Base-by-base conservation (phyloP, 2,113 vertebrate species). In the Thomomys bottae region DNA sequence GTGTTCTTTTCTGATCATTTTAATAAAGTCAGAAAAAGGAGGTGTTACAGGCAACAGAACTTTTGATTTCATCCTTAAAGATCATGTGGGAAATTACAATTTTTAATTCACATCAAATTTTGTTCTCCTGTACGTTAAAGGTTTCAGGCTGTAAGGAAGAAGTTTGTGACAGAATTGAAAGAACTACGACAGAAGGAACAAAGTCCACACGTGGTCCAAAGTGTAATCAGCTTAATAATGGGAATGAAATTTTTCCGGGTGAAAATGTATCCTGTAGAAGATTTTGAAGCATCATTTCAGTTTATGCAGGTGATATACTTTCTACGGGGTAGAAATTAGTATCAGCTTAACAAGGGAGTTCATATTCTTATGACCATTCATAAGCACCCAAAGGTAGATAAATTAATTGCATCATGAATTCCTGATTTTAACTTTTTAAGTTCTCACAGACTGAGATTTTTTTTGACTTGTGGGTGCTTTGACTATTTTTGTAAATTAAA, bases 221-320 rank as follows among this genome's bases (percentile, higher is more conserved):
- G 99, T 89, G 98, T 99, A 97, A 99, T 99, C 98, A 99, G 98
- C 96, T 98, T 99, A 93, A 99, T 99, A 97, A 99, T 99, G 99
- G 99, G 99, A 92, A 99, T 99, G 99, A 99, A 99, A 95, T 99
- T 99, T 97, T 99, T 99, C 95, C 98, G 99, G 95, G 99, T 99
- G 40, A 99, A 99, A 96, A 99, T 99, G 99, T 99, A 99, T 96
- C 99, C 99, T 0, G 99, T 99, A 93, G 99, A 99, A 97, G 99
- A 99, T 94, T 99, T 99, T 96, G 99, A 99, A 98, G 99, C 99
- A 68, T 99, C 99, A 4, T 99, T 99, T 98, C 99, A 99, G 97
- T 99, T 99, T 97, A 99, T 99, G 99, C 99, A 99, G 99, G 99
- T 99, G 97, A 96, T n/a, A 2, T 3, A 7, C 45, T 30, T 72